Percentiles rank a stretch among this genome's conserved stretches.
These are phyloP conservation scores for Sphaerophoria taeniata DNA, from an alignment of 2,888 invertebrate genomes.

Conservation along the genomic window DNA sequence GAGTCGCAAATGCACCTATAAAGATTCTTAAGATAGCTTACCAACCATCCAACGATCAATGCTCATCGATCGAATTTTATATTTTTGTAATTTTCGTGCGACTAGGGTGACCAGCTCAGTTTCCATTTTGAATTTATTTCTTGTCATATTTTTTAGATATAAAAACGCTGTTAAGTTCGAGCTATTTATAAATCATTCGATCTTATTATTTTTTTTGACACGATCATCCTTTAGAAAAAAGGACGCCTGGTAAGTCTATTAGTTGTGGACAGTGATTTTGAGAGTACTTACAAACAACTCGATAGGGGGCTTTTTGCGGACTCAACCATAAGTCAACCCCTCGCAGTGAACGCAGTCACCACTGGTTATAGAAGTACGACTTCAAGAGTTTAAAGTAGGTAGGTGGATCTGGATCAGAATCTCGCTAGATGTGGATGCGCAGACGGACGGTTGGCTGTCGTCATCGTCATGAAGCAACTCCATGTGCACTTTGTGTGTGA, in stretches of 20 bases:
- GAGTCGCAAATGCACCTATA: conserved; percentile 2
- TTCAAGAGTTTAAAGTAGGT: conserved; percentile 22
- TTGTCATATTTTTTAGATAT: too few relatives aligned
- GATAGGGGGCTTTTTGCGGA: conserved; percentile 74
- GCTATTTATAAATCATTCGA: too few relatives aligned
- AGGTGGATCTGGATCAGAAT: conserved; percentile 52
- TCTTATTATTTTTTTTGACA: not conserved
- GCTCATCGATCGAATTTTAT: conserved; percentile 71
- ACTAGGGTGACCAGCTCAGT: conserved; percentile 1
- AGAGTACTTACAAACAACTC: conserved; percentile 74
- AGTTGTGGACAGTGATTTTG: conserved; percentile 63
- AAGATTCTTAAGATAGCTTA: conserved; percentile 40
- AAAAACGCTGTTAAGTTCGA: too few relatives aligned
- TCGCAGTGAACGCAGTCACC: conserved; percentile 71
- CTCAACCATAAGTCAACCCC: conserved; percentile 73
- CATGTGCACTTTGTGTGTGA: conserved; percentile 53
- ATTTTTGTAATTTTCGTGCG: conserved; percentile 28
- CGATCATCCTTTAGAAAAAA: not conserved
- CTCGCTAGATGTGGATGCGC: conserved; percentile 18
- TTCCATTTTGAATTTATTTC: not conserved
- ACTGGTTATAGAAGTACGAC: conserved; percentile 25
- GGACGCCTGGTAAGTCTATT: conserved; percentile 7
- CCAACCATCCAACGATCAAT: conserved; percentile 60
- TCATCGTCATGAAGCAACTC: conserved; percentile 34
- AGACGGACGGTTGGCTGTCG: conserved; percentile 43